Percentiles rank a stretch among this genome's conserved stretches.
Evolutionary conservation across 2,888 invertebrate genomes (phyloP).

Genomic region (Gymnosoma rotundatum): DNA sequence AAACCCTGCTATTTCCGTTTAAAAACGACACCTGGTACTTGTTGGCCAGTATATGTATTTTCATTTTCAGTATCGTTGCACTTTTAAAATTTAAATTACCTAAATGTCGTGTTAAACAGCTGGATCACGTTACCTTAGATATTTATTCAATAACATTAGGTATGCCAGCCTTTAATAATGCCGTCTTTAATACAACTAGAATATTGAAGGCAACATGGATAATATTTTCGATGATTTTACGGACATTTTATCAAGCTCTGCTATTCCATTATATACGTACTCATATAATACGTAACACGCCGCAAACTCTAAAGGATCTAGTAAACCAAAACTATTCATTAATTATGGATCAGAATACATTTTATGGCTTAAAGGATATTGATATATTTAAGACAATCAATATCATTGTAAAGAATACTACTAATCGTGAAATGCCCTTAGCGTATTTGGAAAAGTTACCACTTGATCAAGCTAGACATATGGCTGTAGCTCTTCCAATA

Average conservation of each 20-base stretch:
- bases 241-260: conserved; percentile 70
- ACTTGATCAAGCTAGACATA: background rate
- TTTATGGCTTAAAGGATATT: background rate
- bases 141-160: conserved; percentile 41
- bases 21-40: conserved; percentile 67
- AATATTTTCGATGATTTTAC: conserved; percentile 64
- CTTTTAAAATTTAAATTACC: conserved; percentile 9
- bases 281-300: conserved; percentile 50
- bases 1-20: conserved; percentile 72
- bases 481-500: conserved; percentile 34
- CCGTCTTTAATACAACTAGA: conserved; percentile 38
- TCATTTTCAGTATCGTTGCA: background rate
- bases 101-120: background rate
- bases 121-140: conserved; percentile 9
- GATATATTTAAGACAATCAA: background rate
- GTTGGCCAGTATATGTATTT: background rate
- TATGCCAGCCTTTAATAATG: conserved; percentile 35
- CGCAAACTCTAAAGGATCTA: conserved; percentile 52
- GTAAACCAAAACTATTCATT: conserved; percentile 44
- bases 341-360: conserved; percentile 29
- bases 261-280: conserved; percentile 68
- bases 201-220: conserved; percentile 65
- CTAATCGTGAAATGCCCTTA: conserved; percentile 23
- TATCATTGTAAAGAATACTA: conserved; percentile 37
- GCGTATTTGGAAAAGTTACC: conserved; percentile 29